phyloP scores from a whole-genome alignment of 2,113 vertebrate genomes.

The Mobula birostris region DNA sequence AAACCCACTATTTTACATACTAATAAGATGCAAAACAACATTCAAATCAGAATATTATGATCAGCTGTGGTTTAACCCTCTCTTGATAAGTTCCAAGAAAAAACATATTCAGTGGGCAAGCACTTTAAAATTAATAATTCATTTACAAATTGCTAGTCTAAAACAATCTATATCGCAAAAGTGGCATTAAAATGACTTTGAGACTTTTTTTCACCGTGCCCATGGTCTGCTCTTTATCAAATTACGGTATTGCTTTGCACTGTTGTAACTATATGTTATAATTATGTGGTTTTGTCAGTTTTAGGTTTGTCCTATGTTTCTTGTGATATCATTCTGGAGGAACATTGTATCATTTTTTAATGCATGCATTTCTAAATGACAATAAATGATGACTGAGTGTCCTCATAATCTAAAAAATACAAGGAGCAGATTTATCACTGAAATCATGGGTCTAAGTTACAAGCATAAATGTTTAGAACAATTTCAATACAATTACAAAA shows the following conservation, averaged over 20 bases:
- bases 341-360: too few relatives aligned
- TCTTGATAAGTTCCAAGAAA: not conserved
- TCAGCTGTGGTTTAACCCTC: constrained; percentile 11
- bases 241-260: too few relatives aligned
- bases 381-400: too few relatives aligned
- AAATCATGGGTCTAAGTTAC: not conserved
- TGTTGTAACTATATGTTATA: too few relatives aligned
- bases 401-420: too few relatives aligned
- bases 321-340: too few relatives aligned
- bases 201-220: too few relatives aligned
- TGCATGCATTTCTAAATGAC: too few relatives aligned
- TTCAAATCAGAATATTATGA: constrained; percentile 30
- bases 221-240: too few relatives aligned
- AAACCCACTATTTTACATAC: not conserved
- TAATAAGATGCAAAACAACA: constrained; percentile 12
- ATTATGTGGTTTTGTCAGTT: too few relatives aligned
- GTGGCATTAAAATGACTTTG: not conserved
- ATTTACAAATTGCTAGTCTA: not conserved
- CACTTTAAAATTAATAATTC: not conserved
- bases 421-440: not conserved
- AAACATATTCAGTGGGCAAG: not conserved
- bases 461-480: not conserved
- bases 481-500: not conserved
- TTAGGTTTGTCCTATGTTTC: too few relatives aligned
- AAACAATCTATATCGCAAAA: not conserved